Evolutionary conservation across 2,888 invertebrate species (phyloP), one percentile per base, ranked within the genome.

Genomic region (Pseudanteris insignis): DNA sequence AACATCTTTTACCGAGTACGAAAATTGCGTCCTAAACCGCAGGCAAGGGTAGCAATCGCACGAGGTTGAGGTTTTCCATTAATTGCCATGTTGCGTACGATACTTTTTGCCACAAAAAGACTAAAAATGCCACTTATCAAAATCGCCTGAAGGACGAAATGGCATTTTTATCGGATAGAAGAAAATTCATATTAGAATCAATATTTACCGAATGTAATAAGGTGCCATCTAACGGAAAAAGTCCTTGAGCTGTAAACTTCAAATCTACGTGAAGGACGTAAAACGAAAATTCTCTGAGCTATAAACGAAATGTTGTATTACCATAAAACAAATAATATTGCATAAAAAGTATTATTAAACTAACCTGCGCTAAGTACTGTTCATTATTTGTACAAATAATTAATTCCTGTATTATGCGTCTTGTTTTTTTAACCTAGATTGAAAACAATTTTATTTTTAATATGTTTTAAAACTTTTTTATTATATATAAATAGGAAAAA

Each of bases 381-480:
- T 50, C 38, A 24, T 58, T 58, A 18, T 44, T 51, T 0, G 58
- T 50, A 33, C 33, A 34, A 15, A 51, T 44, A 1, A 58, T 58
- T 38, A 50, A 34, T 40, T 58, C 58, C 37, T 58, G 58, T 6
- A 57, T 48, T 11, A 54, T 54, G 3, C 38, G 15, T 9, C 54
- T 46, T 6, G 54, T 46, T 10, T 32, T 13, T 38, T 54, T 46
- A 2, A 54, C 46, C 54, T 54, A n/a, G n/a, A n/a, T n/a, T n/a
- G n/a, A n/a, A n/a, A n/a, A n/a, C n/a, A n/a, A n/a, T n/a, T n/a
- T n/a, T n/a, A n/a, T n/a, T n/a, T n/a, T n/a, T n/a, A n/a, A n/a
- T n/a, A n/a, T n/a, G n/a, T n/a, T n/a, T n/a, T n/a, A n/a, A n/a
- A n/a, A n/a, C n/a, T n/a, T n/a, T n/a, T n/a, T n/a, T n/a, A n/a